These are phyloP conservation scores for Sceloporus undulatus DNA, from an alignment of 2,113 vertebrate genomes.

Conservation along the genomic window DNA sequence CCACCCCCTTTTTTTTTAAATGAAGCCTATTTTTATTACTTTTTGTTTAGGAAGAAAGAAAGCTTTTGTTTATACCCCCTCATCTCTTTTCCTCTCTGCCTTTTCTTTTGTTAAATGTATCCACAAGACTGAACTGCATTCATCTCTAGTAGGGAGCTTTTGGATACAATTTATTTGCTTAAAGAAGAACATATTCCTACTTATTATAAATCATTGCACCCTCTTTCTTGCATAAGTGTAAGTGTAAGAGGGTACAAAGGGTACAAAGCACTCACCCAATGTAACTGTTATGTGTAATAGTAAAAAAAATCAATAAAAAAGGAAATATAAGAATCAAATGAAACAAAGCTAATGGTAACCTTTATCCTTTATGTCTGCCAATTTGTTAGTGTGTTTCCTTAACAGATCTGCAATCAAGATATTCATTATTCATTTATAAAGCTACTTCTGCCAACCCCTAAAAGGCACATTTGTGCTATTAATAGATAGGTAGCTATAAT, in stretches of 20 bases:
- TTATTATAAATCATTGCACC: conserved; percentile 53
- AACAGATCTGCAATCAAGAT: conserved; percentile 28
- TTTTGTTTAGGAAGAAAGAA: conserved; percentile 54
- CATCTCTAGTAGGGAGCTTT: conserved; percentile 63
- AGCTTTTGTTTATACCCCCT: conserved; percentile 43
- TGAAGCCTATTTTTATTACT: conserved; percentile 46
- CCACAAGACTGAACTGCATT: conserved; percentile 57
- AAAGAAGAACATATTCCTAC: conserved; percentile 48
- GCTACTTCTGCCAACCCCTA: neutral
- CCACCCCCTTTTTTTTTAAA: conserved; percentile 30
- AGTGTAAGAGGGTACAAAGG: conserved; percentile 49
- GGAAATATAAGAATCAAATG: neutral
- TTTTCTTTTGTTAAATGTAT: conserved; percentile 9
- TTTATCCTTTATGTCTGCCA: conserved; percentile 53
- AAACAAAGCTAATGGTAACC: conserved; percentile 52
- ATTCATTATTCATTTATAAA: conserved; percentile 49
- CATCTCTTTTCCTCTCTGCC: conserved; percentile 35
- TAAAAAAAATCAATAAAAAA: conserved; percentile 43
- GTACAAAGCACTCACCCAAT: neutral
- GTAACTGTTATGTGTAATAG: conserved; percentile 53
- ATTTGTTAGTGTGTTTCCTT: conserved; percentile 34
- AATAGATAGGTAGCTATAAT: conserved; percentile 2
- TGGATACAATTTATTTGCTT: conserved; percentile 47
- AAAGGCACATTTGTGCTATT: conserved; percentile 15
- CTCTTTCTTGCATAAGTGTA: conserved; percentile 35